Conservation (phyloP, 2,888 invertebrate species). For the Ochlodes sylvanus region DNA sequence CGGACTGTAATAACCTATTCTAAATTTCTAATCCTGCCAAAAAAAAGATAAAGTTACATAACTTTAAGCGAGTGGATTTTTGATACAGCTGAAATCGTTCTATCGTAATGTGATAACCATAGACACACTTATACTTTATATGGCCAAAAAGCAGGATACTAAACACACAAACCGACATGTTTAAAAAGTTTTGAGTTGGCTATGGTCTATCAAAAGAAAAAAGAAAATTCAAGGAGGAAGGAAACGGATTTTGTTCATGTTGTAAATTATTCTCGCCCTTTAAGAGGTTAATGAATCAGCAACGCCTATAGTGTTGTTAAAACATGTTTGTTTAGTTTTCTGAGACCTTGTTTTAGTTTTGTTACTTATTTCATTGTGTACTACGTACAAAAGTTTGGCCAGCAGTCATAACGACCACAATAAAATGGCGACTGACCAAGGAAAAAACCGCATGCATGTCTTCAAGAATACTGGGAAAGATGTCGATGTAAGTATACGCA, state of each 20-base stretch:
- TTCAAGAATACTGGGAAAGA: constrained; percentile 99
- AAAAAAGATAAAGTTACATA: too few species aligned
- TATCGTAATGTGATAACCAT: too few species aligned
- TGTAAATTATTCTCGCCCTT: constrained; percentile 65
- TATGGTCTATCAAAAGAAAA: constrained; percentile 52
- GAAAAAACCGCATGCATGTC: constrained; percentile 95
- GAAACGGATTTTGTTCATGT: constrained; percentile 68
- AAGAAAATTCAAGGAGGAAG: constrained; percentile 59
- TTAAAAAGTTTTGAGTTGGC: constrained; percentile 16
- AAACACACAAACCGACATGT: not conserved
- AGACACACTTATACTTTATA: not conserved
- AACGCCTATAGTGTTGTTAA: constrained; percentile 67
- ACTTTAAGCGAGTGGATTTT: too few species aligned
- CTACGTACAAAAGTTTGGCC: constrained; percentile 62
- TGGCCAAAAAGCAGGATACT: constrained; percentile 2
- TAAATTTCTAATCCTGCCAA: too few species aligned
- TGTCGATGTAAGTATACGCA: constrained; percentile 94
- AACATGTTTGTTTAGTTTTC: constrained; percentile 77
- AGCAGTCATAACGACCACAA: constrained; percentile 65
- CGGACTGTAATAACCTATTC: too few species aligned
- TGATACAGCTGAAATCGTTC: too few species aligned
- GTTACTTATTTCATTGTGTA: constrained; percentile 76
- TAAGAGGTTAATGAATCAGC: constrained; percentile 75
- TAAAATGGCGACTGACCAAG: constrained; percentile 92
- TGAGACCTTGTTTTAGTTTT: constrained; percentile 69